Base-by-base conservation (phyloP, 2,888 invertebrate species). In the Linnaemya tessellans region DNA sequence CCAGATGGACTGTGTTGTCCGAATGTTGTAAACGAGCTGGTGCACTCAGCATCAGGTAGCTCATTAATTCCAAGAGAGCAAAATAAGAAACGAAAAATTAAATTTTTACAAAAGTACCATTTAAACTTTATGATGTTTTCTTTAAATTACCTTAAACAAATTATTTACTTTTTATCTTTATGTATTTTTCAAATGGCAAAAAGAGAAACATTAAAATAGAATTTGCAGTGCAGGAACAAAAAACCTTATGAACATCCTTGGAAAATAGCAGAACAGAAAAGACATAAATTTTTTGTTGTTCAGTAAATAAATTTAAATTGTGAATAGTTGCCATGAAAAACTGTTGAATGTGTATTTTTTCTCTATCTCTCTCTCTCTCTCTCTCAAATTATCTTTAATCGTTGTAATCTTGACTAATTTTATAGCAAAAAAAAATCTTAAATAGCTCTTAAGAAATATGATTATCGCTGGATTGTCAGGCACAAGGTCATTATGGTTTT, bases 131-230 rank as follows among this genome's bases (percentile, higher is more conserved):
- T 65, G 22, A 60, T 60, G 60, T 74, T 80, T 74, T 51, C 51
- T 41, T 73, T 60, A 49, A 73, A 80, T 73, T 73, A 74, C 22
- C 58, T 18, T 18, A 49, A 25, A 58, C 35, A 71, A 73, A 73
- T 65, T 73, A 25, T 35, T 49, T 62, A 43, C n/a, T 18, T 43
- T 41, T 38, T 54, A 38, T 11, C 67, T 51, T 49, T 15, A 15
- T 20, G 49, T 35, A 20, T 18, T 22, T 22, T 22, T 54, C 3
- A 22, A 54, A 54, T 22, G 22, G 18, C 30, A 30, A 54, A 22
- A 5, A 22, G 3, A 22, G 5, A 7, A 13, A 10, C 11, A 54
- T 11, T 1, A 54, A 54, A 22, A 15, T 30, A 30, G 3, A 30
- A 30, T 5, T 25, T 56, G 22, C 56, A 9, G 3, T 7, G 25